Evolutionary conservation across 2,888 invertebrate genomes (phyloP), one percentile per base, ranked within the genome.

Genomic region (Volucella bombylans): DNA sequence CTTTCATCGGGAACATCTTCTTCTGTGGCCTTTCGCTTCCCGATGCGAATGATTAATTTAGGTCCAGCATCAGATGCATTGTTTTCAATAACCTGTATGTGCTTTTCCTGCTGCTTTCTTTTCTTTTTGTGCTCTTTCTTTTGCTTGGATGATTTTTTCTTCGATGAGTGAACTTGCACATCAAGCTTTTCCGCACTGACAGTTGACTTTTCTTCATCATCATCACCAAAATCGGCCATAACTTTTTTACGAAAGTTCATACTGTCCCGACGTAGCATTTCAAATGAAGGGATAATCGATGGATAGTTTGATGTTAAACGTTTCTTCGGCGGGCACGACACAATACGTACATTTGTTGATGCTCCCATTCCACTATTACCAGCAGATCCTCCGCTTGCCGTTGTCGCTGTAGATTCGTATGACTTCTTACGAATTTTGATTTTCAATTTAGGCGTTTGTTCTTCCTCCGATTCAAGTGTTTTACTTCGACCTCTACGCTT

Each of bases 161-260:
- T 90, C 12, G 85, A 73, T 4, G 61, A 74, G 15, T 83, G 85
- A 10, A 59, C 91, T 92, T 94, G 92, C 91, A 92, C 90, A 90
- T 93, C 91, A 90, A 93, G 92, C 88, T 92, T 88, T 89, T 91
- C 89, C 90, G 91, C 81, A 74, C 72, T 52, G 47, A 54, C 52
- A 90, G 90, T 92, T 92, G 87, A 90, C 90, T 87, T 87, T 55
- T 89, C 89, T 72, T 92, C 92, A 73, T 93, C 92, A 87, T 95
- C 95, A 87, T 95, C 95, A 80, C 95, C 95, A 89, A 97, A 96
- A 89, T 95, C 95, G 4, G 96, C 96, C 96, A 96, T 96, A 3
- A 97, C 95, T 93, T 94, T 94, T 86, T 95, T 94, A 14, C 97
- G 93, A 91, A 94, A 97, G 89, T 96, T 97, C 97, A 97, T 97